Evolutionary conservation across 2,888 invertebrate species (phyloP).

Genomic region (Phaonia tiefii): DNA sequence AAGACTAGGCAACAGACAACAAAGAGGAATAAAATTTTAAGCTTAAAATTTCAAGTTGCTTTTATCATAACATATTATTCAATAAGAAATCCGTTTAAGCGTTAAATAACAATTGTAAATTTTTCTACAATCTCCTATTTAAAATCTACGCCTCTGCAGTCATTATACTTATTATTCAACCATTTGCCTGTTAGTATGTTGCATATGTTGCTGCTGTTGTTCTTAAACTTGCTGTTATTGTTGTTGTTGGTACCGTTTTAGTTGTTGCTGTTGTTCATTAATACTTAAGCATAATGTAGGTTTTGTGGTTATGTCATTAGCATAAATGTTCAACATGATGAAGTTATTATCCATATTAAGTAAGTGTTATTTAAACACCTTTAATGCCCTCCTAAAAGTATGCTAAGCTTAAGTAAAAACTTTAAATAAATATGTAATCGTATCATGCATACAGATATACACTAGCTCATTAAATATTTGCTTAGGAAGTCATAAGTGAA

Average conservation of each 20-base stretch:
- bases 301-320: constrained; percentile 66
- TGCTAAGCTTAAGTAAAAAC: not conserved
- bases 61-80: constrained; percentile 8
- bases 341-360: constrained; percentile 67
- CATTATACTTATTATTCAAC: too few relatives aligned
- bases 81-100: too few relatives aligned
- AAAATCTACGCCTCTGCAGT: constrained; percentile 5
- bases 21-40: not conserved
- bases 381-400: constrained; percentile 23
- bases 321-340: constrained; percentile 65
- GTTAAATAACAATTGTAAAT: too few relatives aligned
- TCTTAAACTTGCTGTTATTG: constrained; percentile 4
- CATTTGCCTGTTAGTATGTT: not conserved
- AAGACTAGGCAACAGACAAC: not conserved
- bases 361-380: constrained; percentile 59
- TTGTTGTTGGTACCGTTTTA: not conserved
- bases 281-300: constrained; percentile 31
- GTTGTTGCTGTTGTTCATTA: constrained; percentile 25
- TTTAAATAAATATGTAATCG: constrained; percentile 13
- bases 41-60: not conserved
- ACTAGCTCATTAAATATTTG: constrained; percentile 10
- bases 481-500: not conserved
- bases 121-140: too few relatives aligned
- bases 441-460: not conserved
- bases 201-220: not conserved